Base-by-base conservation (phyloP, 2,113 vertebrate species). In the Cololabis saira region DNA sequence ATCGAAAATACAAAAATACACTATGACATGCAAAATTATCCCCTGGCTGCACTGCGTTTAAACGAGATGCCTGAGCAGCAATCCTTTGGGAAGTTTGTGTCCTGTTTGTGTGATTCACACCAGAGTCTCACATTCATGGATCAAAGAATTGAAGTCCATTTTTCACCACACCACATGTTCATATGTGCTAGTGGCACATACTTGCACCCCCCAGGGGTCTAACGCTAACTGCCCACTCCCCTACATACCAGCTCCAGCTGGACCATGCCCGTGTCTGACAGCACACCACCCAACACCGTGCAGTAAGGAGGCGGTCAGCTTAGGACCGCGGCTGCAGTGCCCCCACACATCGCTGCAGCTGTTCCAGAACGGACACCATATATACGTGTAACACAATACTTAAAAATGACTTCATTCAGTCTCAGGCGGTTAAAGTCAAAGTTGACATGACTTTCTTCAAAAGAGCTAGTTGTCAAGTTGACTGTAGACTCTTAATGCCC, bases 321-420 rank as follows among this genome's bases (percentile, higher is more conserved):
- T 19, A 55, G 63, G 50, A 52, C 37, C 54, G 19, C 40, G 62
- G 67, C 78, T 75, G 65, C 51, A 80, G 67, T 74, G 67, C 54
- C 63, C 63, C 51, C 73, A 82, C 78, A 80, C 79, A 71, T 81
- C 17, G 9, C 63, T 74, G 86, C 87, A 90, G 90, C 89, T 91
- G 89, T 91, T 87, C 65, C 76, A 71, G 82, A 82, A 80, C 83
- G 74, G 83, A 91, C 72, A 82, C 73, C 85, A 58, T 61, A 78
- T 61, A 78, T 71, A 81, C 57, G 6, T 80, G 88, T 79, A 90
- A 91, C 50, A 59, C 67, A 80, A 89, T 62, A 80, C 66, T 74
- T 51, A 58, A 76, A 83, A 78, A 80, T 79, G 76, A 84, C 80
- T 83, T 84, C 72, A 81, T 82, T 85, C 81, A 56, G 62, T 87